Evolutionary conservation across 2,113 vertebrate genomes (phyloP).

Genomic region (sheep (Ovis aries)): DNA sequence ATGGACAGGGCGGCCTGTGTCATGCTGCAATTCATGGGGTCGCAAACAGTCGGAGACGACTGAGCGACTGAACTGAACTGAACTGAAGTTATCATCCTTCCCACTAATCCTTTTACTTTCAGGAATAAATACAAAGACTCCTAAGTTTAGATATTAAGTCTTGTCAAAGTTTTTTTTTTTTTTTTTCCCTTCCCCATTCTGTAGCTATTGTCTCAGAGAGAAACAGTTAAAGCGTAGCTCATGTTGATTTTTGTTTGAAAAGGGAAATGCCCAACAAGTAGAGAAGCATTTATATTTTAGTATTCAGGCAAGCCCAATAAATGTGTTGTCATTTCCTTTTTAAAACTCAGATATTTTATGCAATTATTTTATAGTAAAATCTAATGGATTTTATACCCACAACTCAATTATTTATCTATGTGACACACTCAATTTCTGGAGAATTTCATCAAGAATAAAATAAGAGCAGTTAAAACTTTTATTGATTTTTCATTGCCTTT

Average conservation of each 20-base stretch:
- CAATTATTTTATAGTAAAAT: background rate
- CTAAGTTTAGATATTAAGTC: background rate
- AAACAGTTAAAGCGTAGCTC: background rate
- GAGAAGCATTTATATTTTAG: background rate
- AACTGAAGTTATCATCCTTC: background rate
- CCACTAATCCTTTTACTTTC: background rate
- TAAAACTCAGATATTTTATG: background rate
- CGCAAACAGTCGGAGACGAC: accelerated
- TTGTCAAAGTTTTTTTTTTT: background rate
- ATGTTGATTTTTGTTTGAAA: background rate
- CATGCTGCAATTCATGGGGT: too few relatives aligned
- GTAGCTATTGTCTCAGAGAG: background rate
- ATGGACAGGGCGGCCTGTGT: too few relatives aligned
- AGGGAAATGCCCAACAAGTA: background rate
- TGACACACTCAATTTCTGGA: background rate
- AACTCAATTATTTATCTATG: constrained; percentile 10
- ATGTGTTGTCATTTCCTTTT: background rate
- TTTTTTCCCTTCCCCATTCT: background rate
- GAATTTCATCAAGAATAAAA: constrained; percentile 38
- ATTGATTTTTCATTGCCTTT: constrained; percentile 67
- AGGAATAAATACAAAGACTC: background rate
- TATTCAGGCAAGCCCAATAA: background rate
- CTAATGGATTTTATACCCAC: background rate
- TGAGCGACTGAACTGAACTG: too few relatives aligned
- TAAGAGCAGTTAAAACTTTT: constrained; percentile 15